phyloP scores from a whole-genome alignment of 2,888 invertebrate genomes.

The Sericinus montela region DNA sequence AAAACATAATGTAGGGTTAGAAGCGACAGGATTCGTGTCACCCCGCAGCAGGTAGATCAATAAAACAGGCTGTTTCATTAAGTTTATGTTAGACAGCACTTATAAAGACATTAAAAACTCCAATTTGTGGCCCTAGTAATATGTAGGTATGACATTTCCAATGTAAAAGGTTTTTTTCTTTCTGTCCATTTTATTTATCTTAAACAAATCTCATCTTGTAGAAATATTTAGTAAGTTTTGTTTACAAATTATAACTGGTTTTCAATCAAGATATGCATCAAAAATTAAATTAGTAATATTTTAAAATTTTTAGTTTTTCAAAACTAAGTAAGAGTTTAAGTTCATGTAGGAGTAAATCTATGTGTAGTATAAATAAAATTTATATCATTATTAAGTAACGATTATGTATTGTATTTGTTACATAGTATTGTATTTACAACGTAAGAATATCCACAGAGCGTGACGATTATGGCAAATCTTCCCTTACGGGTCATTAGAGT shows the following conservation, averaged over 20 bases:
- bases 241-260: constrained; percentile 5
- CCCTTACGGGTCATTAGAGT: no score
- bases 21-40: constrained; percentile 61
- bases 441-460: no score
- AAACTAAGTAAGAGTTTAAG: no score
- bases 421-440: no score
- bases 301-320: no score
- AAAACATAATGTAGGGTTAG: constrained; percentile 73
- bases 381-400: no score
- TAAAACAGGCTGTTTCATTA: constrained; percentile 74
- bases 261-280: no score
- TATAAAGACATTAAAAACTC: constrained; percentile 76
- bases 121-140: constrained; percentile 45
- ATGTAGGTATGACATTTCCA: constrained; percentile 28
- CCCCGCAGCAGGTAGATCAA: constrained; percentile 75
- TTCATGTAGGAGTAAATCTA: no score
- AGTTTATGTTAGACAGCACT: constrained; percentile 67
- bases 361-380: no score
- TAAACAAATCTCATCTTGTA: constrained; percentile 8
- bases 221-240: constrained; percentile 1
- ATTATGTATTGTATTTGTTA: no score
- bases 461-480: no score
- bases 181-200: constrained; percentile 19
- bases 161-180: constrained; percentile 31
- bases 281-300: no score